A percentile compares a stretch with the other conserved stretches of the same genome.
Conservation (phyloP, 2,113 vertebrate species). For the Nerophis lumbriciformis region DNA sequence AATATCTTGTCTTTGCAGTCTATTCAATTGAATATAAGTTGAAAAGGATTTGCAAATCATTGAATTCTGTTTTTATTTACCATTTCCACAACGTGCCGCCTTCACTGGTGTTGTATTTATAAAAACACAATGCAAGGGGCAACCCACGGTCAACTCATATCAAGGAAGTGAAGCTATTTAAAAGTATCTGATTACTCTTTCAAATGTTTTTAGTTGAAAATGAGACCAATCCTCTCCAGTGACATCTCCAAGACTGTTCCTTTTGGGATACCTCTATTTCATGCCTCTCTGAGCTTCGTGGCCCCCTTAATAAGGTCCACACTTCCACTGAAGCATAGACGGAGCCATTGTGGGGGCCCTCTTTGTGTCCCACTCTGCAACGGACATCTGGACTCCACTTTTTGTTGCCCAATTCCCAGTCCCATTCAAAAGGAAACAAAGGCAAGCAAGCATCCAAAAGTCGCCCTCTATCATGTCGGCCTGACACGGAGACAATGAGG, state of each 20-base stretch:
- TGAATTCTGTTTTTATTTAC: too few relatives aligned
- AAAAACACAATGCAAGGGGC: too few relatives aligned
- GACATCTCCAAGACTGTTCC: constrained; percentile 22
- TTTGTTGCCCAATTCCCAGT: constrained; percentile 51
- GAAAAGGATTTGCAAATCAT: too few relatives aligned
- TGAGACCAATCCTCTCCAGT: constrained; percentile 11
- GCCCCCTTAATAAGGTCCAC: constrained; percentile 44
- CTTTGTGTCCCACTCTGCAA: constrained; percentile 47
- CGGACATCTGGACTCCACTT: constrained; percentile 63
- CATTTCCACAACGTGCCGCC: too few relatives aligned
- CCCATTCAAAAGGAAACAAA: constrained; percentile 57
- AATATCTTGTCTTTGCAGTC: too few relatives aligned
- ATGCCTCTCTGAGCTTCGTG: constrained; percentile 41
- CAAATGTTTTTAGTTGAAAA: constrained; percentile 14
- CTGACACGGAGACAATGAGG: constrained; percentile 68
- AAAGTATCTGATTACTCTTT: constrained; percentile 8
- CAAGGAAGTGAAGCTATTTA: background rate
- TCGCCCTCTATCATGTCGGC: constrained; percentile 64
- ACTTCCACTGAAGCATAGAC: constrained; percentile 35
- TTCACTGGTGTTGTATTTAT: too few relatives aligned
- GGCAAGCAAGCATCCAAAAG: constrained; percentile 49
- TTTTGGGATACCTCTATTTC: constrained; percentile 42
- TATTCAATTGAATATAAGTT: too few relatives aligned
- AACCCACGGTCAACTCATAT: too few relatives aligned
- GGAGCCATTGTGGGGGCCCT: constrained; percentile 36